Base-by-base conservation (phyloP, 92 coral and sea anemone species). In the Pocillopora meandrina region DNA sequence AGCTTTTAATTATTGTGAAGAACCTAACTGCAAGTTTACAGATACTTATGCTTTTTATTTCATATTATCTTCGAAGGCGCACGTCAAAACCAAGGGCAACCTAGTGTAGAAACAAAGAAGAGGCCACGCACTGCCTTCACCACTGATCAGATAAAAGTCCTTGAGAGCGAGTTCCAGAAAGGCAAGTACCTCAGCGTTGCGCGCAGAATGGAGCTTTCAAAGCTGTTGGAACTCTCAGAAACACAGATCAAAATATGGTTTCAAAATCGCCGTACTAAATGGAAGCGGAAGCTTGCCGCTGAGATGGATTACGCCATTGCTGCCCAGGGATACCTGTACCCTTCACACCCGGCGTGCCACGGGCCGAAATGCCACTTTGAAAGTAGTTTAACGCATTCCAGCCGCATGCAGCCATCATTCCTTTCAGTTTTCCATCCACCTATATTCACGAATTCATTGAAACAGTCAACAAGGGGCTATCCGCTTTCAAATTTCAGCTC, bases 211-310 rank as follows among this genome's bases (percentile, higher is more conserved):
- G 98, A 97, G 87, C 92, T 97, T 80, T 94, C 99, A 23, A 95
- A 94, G 68, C 90, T 97, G 23, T 75, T 97, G 58, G 88, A 79
- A 57, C 92, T 97, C 52, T 95, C 98, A 31, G 99, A 97, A 72
- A 95, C 98, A 16, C 99, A 97, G 78, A 95, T 97, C 89, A 97
- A 97, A 75, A 95, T 97, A 81, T 97, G 99, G 99, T 97, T 97
- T 71, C 99, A 97, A 79, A 97, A 97, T 74, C 91, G 99, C 59
- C 88, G 99, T 35, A 97, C 99, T 2, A 97, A 97, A 78, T 97
- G 99, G 99, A 97, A 97, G 74, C 90, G 99, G 60, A 94, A 97
- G 69, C 86, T 97, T 18, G 95, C 99, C 5, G 93, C 99, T 34
- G 98, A 97, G 70, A 94, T 95, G 97, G 99, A 97, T 73, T 95